Percentiles rank a stretch among this genome's conserved stretches.
Evolutionary conservation across 2,113 vertebrate genomes (phyloP).

Genomic region (Pseudorhombus dupliciocellatus): DNA sequence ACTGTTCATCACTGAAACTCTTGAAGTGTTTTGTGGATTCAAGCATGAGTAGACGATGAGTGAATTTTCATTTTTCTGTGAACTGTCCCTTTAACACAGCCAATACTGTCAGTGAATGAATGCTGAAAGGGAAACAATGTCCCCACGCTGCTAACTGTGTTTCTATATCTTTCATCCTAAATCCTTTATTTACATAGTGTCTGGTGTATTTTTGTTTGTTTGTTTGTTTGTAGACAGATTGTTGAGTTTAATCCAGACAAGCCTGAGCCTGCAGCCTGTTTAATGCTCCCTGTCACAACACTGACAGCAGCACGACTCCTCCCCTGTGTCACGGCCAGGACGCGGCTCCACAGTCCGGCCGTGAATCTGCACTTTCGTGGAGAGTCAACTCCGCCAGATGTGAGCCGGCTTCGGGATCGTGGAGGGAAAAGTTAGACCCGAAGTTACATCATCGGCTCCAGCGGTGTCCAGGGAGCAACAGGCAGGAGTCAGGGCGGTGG

Average conservation of each 20-base stretch:
- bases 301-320: neutral
- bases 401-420: neutral
- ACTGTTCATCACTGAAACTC: no score
- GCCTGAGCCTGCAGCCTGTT: neutral
- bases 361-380: neutral
- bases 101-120: no score
- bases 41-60: no score
- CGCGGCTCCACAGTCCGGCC: neutral
- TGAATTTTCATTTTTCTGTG: no score
- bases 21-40: no score
- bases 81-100: no score
- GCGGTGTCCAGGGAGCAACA: conserved; percentile 65
- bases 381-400: neutral
- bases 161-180: no score
- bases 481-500: conserved; percentile 34
- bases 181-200: no score
- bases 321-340: neutral
- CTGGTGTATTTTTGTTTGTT: neutral
- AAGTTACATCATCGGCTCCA: conserved; percentile 55
- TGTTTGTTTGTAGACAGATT: no score
- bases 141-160: no score
- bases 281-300: neutral
- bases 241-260: neutral
- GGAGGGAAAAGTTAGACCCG: conserved; percentile 15
- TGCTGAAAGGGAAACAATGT: no score